phyloP scores from a whole-genome alignment of 1,140 invertebrate species.

The Chymomyza costata region DNA sequence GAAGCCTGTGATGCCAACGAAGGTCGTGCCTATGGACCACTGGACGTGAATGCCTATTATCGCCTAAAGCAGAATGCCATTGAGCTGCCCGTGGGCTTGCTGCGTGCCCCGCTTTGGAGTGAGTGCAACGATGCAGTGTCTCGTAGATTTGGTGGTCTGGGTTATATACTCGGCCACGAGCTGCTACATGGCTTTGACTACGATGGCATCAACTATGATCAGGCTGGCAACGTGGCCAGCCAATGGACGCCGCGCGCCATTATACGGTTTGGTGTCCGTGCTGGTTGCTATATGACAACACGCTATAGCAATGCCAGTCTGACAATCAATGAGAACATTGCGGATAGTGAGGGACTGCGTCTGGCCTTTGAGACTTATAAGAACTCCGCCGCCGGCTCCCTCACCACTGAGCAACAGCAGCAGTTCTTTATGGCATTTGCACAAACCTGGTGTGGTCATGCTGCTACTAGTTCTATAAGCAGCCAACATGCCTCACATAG shows the following conservation, averaged over 20 bases:
- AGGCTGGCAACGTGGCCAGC: conserved; percentile 35
- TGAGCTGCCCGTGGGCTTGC: conserved; percentile 56
- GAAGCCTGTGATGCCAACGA: conserved; percentile 2
- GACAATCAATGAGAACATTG: conserved; percentile 65
- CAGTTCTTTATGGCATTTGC: conserved; percentile 62
- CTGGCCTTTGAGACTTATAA: conserved; percentile 46
- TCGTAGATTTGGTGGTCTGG: conserved; percentile 37
- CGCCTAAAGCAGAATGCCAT: conserved; percentile 56
- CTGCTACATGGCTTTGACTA: conserved; percentile 67
- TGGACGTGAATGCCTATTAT: conserved; percentile 66
- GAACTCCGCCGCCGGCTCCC: background rate
- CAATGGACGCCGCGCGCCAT: conserved; percentile 54
- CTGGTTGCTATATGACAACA: conserved; percentile 42
- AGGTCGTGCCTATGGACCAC: conserved; percentile 24
- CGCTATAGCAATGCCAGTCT: conserved; percentile 51
- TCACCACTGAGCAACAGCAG: background rate
- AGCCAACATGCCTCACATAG: conserved; percentile 36
- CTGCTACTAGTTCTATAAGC: background rate
- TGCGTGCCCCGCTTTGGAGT: conserved; percentile 27
- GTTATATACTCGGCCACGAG: conserved; percentile 61
- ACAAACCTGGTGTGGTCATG: conserved; percentile 61
- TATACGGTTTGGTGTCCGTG: conserved; percentile 48
- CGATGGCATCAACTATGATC: conserved; percentile 66
- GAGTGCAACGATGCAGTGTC: conserved; percentile 4
- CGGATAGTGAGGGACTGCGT: conserved; percentile 61